Evolutionary conservation across 2,113 vertebrate genomes (phyloP).

Genomic region (Chaetops frenatus): DNA sequence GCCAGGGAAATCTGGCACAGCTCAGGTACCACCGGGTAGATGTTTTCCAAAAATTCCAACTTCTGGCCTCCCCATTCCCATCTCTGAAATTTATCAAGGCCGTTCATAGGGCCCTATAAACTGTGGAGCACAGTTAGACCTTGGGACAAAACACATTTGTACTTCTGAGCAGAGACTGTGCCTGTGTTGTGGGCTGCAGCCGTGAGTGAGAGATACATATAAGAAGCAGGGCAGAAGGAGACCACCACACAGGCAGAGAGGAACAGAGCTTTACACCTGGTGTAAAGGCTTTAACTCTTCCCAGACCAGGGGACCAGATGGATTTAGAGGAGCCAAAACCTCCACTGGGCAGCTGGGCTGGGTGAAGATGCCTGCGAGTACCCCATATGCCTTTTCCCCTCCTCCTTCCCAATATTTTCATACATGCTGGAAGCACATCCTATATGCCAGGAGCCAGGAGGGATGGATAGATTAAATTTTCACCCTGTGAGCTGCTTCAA

Average conservation of each 20-base stretch:
- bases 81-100: not conserved
- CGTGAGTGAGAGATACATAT: not conserved
- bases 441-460: not conserved
- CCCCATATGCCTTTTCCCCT: not conserved
- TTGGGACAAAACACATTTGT: not conserved
- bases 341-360: fast-evolving
- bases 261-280: not conserved
- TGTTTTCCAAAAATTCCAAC: not conserved
- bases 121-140: not conserved
- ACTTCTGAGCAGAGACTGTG: not conserved
- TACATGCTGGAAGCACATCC: fast-evolving
- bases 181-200: not conserved
- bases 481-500: not conserved
- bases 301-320: not conserved
- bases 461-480: not conserved
- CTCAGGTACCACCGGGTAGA: not conserved
- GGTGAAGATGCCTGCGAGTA: not conserved
- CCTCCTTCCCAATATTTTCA: not conserved
- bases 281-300: not conserved
- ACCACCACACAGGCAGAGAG: not conserved
- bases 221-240: not conserved
- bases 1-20: not conserved
- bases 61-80: not conserved
- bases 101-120: not conserved
- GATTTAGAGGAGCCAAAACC: not conserved